Evolutionary conservation across 2,113 vertebrate genomes (phyloP).

Genomic region (Etheostoma cragini): DNA sequence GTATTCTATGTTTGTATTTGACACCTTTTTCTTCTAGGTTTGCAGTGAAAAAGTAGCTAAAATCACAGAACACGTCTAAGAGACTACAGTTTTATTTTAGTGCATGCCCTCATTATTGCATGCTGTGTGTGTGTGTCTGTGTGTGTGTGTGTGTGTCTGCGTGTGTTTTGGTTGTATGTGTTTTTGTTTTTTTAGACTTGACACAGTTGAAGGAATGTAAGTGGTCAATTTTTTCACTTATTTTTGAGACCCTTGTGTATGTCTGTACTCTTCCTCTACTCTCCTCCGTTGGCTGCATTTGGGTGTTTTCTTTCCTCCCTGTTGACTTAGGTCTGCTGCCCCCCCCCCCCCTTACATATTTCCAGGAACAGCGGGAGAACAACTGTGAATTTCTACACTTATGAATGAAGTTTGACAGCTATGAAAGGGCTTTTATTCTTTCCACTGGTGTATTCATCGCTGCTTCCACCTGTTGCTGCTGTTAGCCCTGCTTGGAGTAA

Average conservation of each 20-base stretch:
- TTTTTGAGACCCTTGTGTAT: conserved; percentile 71
- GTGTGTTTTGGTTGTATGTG: conserved; percentile 67
- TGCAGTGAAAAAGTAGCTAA: conserved; percentile 16
- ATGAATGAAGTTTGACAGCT: conserved; percentile 10
- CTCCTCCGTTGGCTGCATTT: conserved; percentile 17
- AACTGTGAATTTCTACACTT: conserved; percentile 7
- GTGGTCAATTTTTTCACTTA: conserved; percentile 83
- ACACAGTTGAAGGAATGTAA: conserved; percentile 97
- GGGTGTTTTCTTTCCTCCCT: conserved; percentile 11
- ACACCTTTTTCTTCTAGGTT: conserved; percentile 36
- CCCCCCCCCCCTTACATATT: conserved; percentile 10
- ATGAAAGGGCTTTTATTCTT: not conserved
- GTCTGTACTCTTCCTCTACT: not conserved
- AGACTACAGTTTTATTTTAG: conserved; percentile 63
- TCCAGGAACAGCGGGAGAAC: conserved; percentile 33
- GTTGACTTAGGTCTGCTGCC: conserved; percentile 8
- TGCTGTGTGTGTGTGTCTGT: conserved; percentile 87
- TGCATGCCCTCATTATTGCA: conserved; percentile 88
- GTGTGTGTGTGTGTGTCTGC: conserved; percentile 72
- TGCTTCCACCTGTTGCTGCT: conserved; percentile 25
- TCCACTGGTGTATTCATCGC: conserved; percentile 5
- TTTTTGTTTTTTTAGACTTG: conserved; percentile 92
- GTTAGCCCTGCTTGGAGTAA: conserved; percentile 2
- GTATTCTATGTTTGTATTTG: not conserved
- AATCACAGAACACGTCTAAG: conserved; percentile 26